phyloP scores from a whole-genome alignment of 2,113 vertebrate species.

The Ursus arctos region DNA sequence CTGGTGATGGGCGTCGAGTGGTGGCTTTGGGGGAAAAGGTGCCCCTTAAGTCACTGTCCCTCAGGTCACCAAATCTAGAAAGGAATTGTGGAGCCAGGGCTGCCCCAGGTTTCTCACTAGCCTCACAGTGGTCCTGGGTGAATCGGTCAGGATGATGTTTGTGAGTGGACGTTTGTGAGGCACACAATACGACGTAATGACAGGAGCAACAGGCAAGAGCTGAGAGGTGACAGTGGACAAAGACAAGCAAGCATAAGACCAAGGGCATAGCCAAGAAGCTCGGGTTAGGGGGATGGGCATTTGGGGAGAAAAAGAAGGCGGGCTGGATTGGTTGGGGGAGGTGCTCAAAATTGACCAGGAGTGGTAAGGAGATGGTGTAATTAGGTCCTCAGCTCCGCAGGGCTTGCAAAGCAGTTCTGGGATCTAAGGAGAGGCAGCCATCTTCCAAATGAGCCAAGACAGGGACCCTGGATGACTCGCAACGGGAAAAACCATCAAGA shows the following conservation, averaged over 20 bases:
- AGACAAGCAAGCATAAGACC: not conserved
- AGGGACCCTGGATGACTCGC: not conserved
- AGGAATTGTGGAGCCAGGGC: too few relatives aligned
- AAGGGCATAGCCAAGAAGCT: not conserved
- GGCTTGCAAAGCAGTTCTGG: not conserved
- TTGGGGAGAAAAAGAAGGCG: not conserved
- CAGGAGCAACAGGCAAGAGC: not conserved
- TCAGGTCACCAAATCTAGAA: not conserved
- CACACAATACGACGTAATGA: not conserved
- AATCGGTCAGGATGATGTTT: not conserved
- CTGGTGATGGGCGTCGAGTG: accelerated
- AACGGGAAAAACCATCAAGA: not conserved
- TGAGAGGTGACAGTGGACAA: not conserved
- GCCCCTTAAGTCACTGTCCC: not conserved
- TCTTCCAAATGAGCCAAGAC: not conserved
- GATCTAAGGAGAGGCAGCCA: not conserved
- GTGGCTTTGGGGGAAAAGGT: not conserved
- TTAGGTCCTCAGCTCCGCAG: not conserved
- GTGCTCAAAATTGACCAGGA: not conserved
- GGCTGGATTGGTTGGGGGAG: not conserved
- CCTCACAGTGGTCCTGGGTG: not conserved
- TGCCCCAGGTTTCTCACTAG: not conserved
- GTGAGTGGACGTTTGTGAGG: not conserved
- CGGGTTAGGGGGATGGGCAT: accelerated
- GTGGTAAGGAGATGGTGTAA: accelerated